These are phyloP conservation scores for Pteronotus mesoamericanus DNA, from an alignment of 2,797 vertebrate genomes.

Conservation along the genomic window DNA sequence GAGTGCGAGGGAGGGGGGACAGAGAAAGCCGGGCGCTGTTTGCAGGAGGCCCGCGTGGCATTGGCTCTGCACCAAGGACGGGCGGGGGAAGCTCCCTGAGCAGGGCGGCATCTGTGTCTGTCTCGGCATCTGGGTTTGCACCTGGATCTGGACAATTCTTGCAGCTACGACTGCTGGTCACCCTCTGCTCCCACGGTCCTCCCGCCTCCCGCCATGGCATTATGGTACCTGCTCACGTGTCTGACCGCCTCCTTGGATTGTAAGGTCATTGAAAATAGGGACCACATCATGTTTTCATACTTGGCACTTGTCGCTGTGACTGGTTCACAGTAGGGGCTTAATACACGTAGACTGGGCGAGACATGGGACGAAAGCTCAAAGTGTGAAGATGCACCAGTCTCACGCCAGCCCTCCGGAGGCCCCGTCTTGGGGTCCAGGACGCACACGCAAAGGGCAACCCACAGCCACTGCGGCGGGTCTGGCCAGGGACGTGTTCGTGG, in stretches of 20 bases:
- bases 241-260: background rate
- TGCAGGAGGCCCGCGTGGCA: background rate
- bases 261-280: background rate
- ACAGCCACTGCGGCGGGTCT: background rate
- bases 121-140: background rate
- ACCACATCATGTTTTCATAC: background rate
- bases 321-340: background rate
- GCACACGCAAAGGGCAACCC: background rate
- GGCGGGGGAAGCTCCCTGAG: background rate
- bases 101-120: fast-evolving
- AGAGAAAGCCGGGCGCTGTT: too few relatives aligned
- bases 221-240: background rate
- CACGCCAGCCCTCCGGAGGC: background rate
- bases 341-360: background rate
- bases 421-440: background rate
- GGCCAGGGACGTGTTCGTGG: background rate
- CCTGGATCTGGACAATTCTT: background rate
- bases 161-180: background rate
- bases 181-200: background rate
- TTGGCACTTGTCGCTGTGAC: background rate
- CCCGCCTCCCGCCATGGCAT: background rate
- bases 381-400: background rate
- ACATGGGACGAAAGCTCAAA: background rate
- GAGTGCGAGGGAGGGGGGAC: fast-evolving
- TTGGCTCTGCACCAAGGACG: background rate